Conservation (phyloP, 2,797 vertebrate species). For the Semotilus atromaculatus region DNA sequence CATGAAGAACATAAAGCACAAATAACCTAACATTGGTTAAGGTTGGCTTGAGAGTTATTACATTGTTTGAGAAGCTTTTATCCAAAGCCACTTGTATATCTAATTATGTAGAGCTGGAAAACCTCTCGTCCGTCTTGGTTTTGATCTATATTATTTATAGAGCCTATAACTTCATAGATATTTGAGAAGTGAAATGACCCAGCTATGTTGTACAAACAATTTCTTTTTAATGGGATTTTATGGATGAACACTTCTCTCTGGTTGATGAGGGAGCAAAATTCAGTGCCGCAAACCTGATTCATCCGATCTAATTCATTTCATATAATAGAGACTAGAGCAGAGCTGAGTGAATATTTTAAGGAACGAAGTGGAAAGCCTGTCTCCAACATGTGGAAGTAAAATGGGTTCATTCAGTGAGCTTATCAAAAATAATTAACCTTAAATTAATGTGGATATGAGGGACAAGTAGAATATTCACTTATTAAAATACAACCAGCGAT, state of each 20-base stretch:
- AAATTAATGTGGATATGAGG: conserved; percentile 38
- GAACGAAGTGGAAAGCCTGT: neutral
- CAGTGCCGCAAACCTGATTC: conserved; percentile 51
- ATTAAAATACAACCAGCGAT: conserved; percentile 6
- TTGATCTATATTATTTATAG: conserved; percentile 13
- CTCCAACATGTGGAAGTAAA: conserved; percentile 11
- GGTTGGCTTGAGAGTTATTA: neutral
- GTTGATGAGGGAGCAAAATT: conserved; percentile 45
- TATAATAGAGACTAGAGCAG: conserved; percentile 44
- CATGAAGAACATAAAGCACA: neutral
- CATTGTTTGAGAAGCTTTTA: conserved; percentile 17
- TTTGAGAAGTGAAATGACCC: conserved; percentile 44
- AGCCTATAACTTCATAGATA: conserved; percentile 41
- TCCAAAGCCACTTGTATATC: neutral
- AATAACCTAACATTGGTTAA: neutral
- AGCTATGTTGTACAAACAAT: conserved; percentile 51
- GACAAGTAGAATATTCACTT: conserved; percentile 14
- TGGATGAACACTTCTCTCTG: conserved; percentile 40
- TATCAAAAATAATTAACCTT: conserved; percentile 49
- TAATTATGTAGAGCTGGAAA: neutral
- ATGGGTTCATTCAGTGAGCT: conserved; percentile 26
- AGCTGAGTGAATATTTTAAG: conserved; percentile 50
- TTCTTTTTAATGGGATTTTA: conserved; percentile 54
- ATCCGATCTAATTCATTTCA: conserved; percentile 58
- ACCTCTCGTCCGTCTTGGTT: conserved; percentile 12